Conservation (phyloP, 2,113 vertebrate genomes). For the Eretmochelys imbricata region DNA sequence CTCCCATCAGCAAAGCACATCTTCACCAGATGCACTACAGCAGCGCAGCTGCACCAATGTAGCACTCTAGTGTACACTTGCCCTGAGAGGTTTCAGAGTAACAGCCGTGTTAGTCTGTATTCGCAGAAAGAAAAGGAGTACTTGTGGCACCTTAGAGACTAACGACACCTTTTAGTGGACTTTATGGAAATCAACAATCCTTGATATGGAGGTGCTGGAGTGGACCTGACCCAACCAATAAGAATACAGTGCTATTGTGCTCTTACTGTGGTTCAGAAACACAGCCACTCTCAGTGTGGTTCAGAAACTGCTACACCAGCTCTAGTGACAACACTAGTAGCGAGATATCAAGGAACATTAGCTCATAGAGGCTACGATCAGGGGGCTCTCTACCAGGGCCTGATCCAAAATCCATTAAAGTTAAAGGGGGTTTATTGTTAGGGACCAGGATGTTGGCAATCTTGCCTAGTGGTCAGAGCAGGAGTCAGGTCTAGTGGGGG, state of each 20-base stretch:
- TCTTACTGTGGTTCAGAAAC: background rate
- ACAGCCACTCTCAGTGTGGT: background rate
- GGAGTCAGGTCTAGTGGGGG: background rate
- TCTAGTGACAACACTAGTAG: background rate
- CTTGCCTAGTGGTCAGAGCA: background rate
- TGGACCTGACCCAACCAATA: background rate
- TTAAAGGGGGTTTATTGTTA: background rate
- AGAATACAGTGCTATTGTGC: background rate
- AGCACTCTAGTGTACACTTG: no score
- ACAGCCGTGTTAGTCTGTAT: no score
- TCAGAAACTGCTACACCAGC: background rate
- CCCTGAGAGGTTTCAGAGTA: no score
- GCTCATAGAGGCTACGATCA: background rate
- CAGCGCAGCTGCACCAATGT: no score
- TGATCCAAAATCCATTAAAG: background rate
- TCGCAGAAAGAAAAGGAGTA: no score
- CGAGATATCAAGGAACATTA: background rate
- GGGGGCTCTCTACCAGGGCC: no score
- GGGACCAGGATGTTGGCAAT: background rate
- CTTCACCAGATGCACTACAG: no score
- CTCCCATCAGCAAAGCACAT: no score
- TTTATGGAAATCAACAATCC: rapidly evolving
- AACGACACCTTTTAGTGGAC: rapidly evolving
- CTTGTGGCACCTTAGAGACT: no score
- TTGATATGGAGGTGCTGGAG: rapidly evolving